These are phyloP conservation scores for Tanypteryx hageni DNA, from an alignment of 2,888 invertebrate genomes.

Conservation along the genomic window DNA sequence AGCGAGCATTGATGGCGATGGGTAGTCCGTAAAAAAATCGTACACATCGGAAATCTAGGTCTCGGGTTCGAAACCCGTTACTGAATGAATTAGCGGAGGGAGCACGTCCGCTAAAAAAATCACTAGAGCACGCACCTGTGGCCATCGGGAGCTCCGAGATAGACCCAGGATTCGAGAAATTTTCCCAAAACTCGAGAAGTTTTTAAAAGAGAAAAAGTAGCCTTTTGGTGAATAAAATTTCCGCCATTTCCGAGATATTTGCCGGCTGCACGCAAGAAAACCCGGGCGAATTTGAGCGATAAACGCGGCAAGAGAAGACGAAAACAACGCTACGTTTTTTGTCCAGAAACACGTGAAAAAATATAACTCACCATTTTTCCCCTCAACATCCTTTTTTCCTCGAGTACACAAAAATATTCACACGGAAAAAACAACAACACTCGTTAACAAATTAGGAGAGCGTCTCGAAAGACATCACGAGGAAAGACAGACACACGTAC, in stretches of 20 bases:
- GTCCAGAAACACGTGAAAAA: background rate
- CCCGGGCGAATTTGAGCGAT: too few species aligned
- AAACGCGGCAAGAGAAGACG: background rate
- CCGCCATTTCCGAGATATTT: background rate
- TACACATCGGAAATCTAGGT: background rate
- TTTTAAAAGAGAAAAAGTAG: too few species aligned
- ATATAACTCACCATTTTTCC: constrained; percentile 37
- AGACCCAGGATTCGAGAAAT: too few species aligned
- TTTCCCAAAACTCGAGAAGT: too few species aligned
- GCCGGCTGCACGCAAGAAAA: background rate
- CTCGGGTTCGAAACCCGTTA: constrained; percentile 5
- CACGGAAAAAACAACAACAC: background rate
- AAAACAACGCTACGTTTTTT: background rate
- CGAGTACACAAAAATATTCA: constrained; percentile 16
- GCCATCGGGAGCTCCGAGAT: background rate
- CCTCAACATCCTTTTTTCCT: constrained; percentile 24
- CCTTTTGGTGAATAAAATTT: background rate
- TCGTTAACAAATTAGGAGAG: background rate
- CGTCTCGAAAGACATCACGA: constrained; percentile 14
- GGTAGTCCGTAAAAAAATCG: background rate
- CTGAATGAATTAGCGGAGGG: background rate
- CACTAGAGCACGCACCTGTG: background rate
- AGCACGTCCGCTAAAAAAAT: background rate
- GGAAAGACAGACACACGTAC: background rate
- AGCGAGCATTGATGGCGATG: background rate